Conservation (phyloP, 1,140 invertebrate species). For the Sminthurinus signatus region DNA sequence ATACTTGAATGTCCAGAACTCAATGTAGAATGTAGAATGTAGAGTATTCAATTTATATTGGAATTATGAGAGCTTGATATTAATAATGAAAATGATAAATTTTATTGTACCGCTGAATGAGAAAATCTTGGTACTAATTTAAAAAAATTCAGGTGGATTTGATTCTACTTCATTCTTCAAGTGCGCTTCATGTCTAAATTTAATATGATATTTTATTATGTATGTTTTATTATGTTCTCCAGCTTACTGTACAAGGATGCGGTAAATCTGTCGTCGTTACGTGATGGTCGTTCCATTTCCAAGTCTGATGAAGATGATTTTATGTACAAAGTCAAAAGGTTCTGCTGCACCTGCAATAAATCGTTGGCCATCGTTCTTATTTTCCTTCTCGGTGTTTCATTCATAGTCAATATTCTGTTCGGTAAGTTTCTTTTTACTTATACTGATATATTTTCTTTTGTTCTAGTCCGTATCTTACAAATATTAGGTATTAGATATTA, state of each 20-base stretch:
- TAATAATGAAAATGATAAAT: no score
- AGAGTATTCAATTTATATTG: no score
- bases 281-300: constrained; percentile 22
- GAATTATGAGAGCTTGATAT: no score
- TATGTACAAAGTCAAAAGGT: constrained; percentile 38
- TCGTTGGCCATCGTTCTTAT: constrained; percentile 25
- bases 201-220: no score
- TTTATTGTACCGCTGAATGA: no score
- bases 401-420: constrained; percentile 38
- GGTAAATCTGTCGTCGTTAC: constrained; percentile 24
- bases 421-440: constrained; percentile 18
- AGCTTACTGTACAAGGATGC: constrained; percentile 36
- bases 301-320: constrained; percentile 39
- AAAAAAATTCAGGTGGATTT: constrained; percentile 1
- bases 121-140: background rate
- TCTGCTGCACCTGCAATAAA: constrained; percentile 36
- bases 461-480: background rate
- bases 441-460: background rate
- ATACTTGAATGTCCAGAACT: no score
- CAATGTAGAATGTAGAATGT: no score
- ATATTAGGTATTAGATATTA: no score
- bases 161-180: background rate
- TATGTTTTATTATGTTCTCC: background rate
- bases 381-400: constrained; percentile 30
- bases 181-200: no score